phyloP scores from a whole-genome alignment of 2,888 invertebrate genomes.

The Nymphalis c-album region DNA sequence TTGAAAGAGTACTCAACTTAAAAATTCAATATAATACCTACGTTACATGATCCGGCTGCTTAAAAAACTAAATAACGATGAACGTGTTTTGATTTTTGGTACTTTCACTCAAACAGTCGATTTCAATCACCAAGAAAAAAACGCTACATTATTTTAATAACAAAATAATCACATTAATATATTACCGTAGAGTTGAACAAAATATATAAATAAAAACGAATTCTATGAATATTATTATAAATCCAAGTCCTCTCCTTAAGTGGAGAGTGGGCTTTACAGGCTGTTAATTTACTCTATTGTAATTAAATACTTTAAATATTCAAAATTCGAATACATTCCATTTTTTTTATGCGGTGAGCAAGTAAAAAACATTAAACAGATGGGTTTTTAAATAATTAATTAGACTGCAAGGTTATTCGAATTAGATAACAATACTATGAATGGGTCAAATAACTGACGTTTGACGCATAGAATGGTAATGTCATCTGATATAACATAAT shows the following conservation, averaged over 20 bases:
- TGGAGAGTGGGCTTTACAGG: no score
- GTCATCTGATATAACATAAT: constrained; percentile 51
- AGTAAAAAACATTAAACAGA: no score
- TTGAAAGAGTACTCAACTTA: neutral
- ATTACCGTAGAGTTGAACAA: no score
- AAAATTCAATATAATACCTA: neutral
- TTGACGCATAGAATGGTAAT: constrained; percentile 50
- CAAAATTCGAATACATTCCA: no score
- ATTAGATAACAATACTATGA: constrained; percentile 12
- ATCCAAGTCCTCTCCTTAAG: no score
- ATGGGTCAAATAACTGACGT: constrained; percentile 50
- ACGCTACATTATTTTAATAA: neutral
- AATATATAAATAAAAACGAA: no score
- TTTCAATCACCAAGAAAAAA: constrained; percentile 1
- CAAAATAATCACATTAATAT: neutral
- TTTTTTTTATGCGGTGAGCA: no score
- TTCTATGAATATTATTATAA: no score
- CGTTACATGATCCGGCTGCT: neutral
- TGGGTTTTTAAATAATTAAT: no score
- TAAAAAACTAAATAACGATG: constrained; percentile 6
- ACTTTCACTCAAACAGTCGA: constrained; percentile 2
- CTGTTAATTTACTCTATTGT: no score
- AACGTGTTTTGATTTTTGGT: neutral
- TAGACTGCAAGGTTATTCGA: neutral
- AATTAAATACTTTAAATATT: no score